Evolutionary conservation across 2,113 vertebrate genomes (phyloP).

Genomic region (Spea bombifrons): DNA sequence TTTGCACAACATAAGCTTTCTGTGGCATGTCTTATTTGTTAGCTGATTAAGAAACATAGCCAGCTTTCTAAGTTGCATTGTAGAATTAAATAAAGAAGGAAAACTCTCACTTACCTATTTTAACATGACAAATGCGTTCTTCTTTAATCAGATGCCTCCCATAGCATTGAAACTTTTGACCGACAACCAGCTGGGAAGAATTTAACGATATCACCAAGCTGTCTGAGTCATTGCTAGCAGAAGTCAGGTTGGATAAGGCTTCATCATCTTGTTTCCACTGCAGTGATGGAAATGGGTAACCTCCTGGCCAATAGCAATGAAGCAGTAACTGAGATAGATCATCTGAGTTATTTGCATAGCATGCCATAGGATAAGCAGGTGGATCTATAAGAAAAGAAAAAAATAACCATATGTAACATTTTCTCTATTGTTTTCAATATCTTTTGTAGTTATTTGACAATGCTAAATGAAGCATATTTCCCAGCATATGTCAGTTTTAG

Average conservation of each 20-base stretch:
- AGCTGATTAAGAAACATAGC: no score
- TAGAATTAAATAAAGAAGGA: no score
- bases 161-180: slow-evolving; percentile 69
- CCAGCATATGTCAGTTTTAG: no score
- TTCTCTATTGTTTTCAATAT: no score
- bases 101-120: slow-evolving; percentile 72
- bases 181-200: slow-evolving; percentile 63
- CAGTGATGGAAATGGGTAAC: slow-evolving; percentile 76
- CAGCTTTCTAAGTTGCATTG: no score
- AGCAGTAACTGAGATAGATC: slow-evolving; percentile 61
- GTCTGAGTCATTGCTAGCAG: slow-evolving; percentile 40
- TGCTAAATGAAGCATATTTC: no score
- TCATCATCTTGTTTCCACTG: slow-evolving; percentile 65
- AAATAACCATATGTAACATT: no score
- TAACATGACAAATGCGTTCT: slow-evolving; percentile 65
- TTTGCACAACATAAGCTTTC: no score
- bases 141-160: slow-evolving; percentile 58
- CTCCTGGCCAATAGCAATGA: slow-evolving; percentile 77
- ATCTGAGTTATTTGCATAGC: slow-evolving; percentile 56
- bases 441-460: no score
- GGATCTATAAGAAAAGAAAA: slow-evolving; percentile 61
- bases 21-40: no score
- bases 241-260: slow-evolving; percentile 50
- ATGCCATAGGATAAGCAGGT: slow-evolving; percentile 64
- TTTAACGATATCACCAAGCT: slow-evolving; percentile 65